Evolutionary conservation across 2,113 vertebrate species (phyloP).

Genomic region (Malurus elegans): DNA sequence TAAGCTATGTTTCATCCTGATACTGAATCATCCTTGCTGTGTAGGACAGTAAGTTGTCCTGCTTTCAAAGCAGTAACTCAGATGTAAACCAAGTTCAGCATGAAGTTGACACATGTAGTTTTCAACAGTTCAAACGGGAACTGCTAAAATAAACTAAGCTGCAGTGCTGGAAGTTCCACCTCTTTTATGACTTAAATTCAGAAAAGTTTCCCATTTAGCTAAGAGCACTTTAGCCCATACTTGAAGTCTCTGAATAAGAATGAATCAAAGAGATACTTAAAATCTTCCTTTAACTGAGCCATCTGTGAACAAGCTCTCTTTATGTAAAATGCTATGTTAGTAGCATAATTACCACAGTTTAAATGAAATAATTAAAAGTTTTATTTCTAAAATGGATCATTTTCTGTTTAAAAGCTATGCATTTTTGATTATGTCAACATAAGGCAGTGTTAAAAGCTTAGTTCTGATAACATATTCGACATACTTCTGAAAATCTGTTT

Average conservation of each 20-base stretch:
- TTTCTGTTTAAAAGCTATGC: background rate
- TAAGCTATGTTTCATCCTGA: background rate
- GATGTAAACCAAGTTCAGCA: background rate
- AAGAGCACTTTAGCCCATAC: background rate
- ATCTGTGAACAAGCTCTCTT: constrained; percentile 24
- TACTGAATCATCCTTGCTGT: background rate
- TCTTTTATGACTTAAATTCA: background rate
- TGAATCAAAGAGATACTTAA: constrained; percentile 30
- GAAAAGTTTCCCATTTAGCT: background rate
- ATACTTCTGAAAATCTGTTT: background rate
- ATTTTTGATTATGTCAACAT: background rate
- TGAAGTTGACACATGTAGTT: background rate
- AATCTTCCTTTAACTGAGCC: background rate
- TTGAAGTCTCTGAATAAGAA: constrained; percentile 2
- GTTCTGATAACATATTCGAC: background rate
- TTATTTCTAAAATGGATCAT: background rate
- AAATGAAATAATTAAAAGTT: constrained; percentile 53
- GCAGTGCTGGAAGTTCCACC: background rate
- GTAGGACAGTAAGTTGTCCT: background rate
- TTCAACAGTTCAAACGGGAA: background rate
- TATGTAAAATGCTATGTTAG: constrained; percentile 7
- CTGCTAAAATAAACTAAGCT: background rate
- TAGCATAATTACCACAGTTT: background rate
- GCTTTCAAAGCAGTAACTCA: background rate
- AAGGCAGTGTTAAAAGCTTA: background rate